These are phyloP conservation scores for Nephila pilipes DNA, from an alignment of 1,140 invertebrate genomes.

Conservation along the genomic window DNA sequence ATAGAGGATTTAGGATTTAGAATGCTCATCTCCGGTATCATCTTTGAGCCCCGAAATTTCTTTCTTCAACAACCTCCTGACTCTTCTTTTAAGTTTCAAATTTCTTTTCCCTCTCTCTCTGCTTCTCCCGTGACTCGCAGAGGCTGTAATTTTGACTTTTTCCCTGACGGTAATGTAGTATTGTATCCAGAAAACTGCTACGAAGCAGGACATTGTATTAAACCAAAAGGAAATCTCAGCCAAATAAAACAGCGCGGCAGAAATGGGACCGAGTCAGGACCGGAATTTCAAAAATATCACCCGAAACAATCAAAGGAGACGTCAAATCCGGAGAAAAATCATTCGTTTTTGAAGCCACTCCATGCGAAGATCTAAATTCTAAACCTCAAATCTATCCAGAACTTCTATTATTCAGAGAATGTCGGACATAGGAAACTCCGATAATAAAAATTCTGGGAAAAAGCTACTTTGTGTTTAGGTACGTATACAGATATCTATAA, in stretches of 20 bases:
- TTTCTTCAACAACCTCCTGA: too few species aligned
- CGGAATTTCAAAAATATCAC: conserved; percentile 59
- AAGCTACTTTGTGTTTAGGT: conserved; percentile 49
- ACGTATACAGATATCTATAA: conserved; percentile 48
- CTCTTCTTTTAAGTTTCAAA: neutral
- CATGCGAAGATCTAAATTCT: conserved; percentile 37
- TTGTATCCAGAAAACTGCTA: neutral
- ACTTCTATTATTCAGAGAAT: conserved; percentile 64
- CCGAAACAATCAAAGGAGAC: conserved; percentile 62
- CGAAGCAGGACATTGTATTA: neutral
- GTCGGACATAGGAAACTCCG: conserved; percentile 26
- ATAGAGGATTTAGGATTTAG: too few species aligned
- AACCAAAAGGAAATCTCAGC: neutral
- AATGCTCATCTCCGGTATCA: too few species aligned
- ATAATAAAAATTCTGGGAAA: conserved; percentile 3
- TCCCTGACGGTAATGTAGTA: neutral
- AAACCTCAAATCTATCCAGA: conserved; percentile 54
- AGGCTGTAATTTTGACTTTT: neutral
- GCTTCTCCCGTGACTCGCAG: neutral
- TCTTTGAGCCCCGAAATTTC: too few species aligned
- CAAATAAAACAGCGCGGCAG: neutral
- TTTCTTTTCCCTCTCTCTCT: neutral
- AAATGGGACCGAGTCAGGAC: neutral
- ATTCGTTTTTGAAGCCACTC: conserved; percentile 41
- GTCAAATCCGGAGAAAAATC: conserved; percentile 64